Conservation (phyloP, 2,888 invertebrate genomes). For the Hyles lineata region DNA sequence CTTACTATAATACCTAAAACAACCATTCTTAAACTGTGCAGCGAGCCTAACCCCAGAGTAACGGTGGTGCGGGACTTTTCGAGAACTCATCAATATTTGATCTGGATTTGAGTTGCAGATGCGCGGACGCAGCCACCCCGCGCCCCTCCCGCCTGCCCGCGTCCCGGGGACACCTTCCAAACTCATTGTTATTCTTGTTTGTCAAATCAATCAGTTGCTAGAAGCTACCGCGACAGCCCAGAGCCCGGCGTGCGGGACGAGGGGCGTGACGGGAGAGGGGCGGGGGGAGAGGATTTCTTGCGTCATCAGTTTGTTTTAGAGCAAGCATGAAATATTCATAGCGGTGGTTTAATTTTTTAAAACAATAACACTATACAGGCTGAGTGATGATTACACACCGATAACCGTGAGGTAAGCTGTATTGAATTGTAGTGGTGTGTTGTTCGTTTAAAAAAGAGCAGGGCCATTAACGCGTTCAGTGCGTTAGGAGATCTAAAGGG, state of each 20-base stretch:
- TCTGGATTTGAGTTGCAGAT: constrained; percentile 69
- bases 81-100: constrained; percentile 73
- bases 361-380: constrained; percentile 22
- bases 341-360: constrained; percentile 27
- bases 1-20: not conserved
- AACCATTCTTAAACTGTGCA: not conserved
- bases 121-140: constrained; percentile 38
- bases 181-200: constrained; percentile 55
- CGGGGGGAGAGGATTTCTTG: not conserved
- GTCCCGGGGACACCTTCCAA: constrained; percentile 31
- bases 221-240: constrained; percentile 25
- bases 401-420: too few relatives aligned
- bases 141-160: constrained; percentile 36
- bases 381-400: constrained; percentile 6
- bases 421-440: too few relatives aligned
- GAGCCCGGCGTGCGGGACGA: not conserved
- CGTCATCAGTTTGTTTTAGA: constrained; percentile 24
- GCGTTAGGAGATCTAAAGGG: too few relatives aligned
- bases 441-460: too few relatives aligned
- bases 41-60: constrained; percentile 15
- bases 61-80: constrained; percentile 41
- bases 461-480: too few relatives aligned
- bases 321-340: constrained; percentile 28
- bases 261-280: not conserved
- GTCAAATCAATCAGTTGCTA: constrained; percentile 39